These are phyloP conservation scores for Sebastes variabilis DNA, from an alignment of 2,797 vertebrate species.

Conservation along the genomic window DNA sequence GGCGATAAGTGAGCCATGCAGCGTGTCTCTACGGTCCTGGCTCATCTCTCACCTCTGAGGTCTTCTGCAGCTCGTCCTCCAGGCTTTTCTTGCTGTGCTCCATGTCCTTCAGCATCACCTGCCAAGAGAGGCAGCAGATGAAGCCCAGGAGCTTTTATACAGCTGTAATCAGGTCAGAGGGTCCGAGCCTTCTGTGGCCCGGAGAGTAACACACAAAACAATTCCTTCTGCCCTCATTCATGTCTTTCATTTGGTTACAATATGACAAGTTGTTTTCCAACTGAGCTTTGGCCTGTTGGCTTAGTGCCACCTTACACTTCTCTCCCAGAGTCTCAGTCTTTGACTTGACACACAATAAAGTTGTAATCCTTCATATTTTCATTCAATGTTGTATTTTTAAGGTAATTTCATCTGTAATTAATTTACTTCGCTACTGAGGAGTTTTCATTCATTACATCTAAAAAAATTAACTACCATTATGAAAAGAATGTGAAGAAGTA, in stretches of 20 bases:
- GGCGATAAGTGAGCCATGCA: neutral
- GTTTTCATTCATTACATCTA: neutral
- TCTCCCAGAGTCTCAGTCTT: neutral
- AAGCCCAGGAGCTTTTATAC: neutral
- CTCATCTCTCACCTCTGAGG: conserved; percentile 82
- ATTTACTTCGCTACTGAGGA: neutral
- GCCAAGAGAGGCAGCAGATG: conserved; percentile 37
- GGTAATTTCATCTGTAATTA: neutral
- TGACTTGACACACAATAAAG: neutral
- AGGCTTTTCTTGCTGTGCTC: conserved; percentile 86
- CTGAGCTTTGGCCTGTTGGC: neutral
- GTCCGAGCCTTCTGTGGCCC: neutral
- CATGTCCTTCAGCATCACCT: conserved; percentile 88
- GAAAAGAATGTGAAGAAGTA: too few species aligned
- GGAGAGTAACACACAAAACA: neutral
- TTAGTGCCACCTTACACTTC: neutral
- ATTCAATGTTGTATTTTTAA: neutral
- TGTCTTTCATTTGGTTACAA: neutral
- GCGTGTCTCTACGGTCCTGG: neutral
- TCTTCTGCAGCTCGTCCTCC: conserved; percentile 88
- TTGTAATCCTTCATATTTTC: neutral
- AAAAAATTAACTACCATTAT: too few species aligned
- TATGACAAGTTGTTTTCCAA: neutral
- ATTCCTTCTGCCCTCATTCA: neutral
- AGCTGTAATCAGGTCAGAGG: neutral